These are phyloP conservation scores for Epiblema foenella DNA, from an alignment of 2,888 invertebrate genomes.

Conservation along the genomic window DNA sequence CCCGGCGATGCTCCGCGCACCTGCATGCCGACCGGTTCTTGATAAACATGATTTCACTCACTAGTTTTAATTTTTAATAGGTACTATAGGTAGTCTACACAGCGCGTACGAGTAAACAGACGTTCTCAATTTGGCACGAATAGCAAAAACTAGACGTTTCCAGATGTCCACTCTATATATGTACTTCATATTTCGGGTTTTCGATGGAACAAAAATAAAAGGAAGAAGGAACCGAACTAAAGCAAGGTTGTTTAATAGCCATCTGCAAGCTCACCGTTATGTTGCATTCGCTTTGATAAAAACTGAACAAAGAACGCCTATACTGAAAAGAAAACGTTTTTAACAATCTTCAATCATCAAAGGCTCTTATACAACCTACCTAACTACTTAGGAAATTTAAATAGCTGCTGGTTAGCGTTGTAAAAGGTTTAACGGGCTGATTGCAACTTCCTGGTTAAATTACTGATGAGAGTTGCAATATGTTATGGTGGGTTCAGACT, in stretches of 20 bases:
- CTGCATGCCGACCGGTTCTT: constrained; percentile 77
- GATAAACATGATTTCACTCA: constrained; percentile 78
- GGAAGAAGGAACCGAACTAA: neutral
- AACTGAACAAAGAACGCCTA: no score
- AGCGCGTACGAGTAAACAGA: neutral
- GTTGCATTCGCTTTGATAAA: neutral
- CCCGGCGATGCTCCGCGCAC: constrained; percentile 63
- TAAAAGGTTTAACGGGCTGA: no score
- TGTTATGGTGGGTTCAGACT: no score
- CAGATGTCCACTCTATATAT: constrained; percentile 17
- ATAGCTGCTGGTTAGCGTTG: no score
- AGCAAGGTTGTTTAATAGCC: neutral
- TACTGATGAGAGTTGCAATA: no score
- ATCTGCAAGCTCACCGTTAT: constrained; percentile 4
- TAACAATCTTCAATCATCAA: neutral
- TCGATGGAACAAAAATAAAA: neutral
- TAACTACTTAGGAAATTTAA: no score
- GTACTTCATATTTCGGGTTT: constrained; percentile 17
- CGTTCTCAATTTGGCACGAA: neutral
- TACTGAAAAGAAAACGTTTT: neutral
- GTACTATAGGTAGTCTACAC: constrained; percentile 5
- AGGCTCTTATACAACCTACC: no score
- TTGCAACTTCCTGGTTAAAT: no score
- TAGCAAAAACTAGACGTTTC: constrained; percentile 4
- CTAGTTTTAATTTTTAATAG: constrained; percentile 21